phyloP scores from a whole-genome alignment of 2,888 invertebrate species.

The Marasmarcha lunaedactyla region DNA sequence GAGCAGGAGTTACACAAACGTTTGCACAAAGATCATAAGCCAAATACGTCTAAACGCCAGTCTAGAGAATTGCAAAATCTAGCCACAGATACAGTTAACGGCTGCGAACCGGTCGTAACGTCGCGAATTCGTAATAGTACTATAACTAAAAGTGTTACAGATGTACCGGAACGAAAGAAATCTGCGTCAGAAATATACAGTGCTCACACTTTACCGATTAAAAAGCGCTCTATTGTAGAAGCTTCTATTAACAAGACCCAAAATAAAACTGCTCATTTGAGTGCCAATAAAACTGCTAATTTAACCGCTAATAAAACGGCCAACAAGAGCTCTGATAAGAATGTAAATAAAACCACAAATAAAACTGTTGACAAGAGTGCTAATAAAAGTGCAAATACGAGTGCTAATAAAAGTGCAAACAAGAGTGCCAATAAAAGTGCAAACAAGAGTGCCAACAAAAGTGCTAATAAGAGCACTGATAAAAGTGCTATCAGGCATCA shows the following conservation, averaged over 20 bases:
- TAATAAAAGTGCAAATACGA: no score
- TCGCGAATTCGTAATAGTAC: conserved; percentile 24
- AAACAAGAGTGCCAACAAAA: conserved; percentile 2
- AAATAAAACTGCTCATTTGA: conserved; percentile 1
- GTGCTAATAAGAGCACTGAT: conserved; percentile 1
- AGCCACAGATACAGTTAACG: conserved; percentile 33
- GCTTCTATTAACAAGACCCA: conserved; percentile 4
- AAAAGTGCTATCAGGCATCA: no score
- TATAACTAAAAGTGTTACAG: conserved; percentile 4
- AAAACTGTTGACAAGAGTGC: conserved; percentile 2
- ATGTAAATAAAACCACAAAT: conserved; percentile 2
- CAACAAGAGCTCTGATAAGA: no score
- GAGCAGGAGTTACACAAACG: conserved; percentile 29
- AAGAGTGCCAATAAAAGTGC: no score
- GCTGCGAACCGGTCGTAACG: conserved; percentile 21
- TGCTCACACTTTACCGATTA: conserved; percentile 36
- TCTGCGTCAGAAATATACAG: conserved; percentile 29
- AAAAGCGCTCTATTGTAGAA: conserved; percentile 35
- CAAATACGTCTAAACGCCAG: background rate
- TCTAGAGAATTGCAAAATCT: conserved; percentile 30
- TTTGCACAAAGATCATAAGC: conserved; percentile 15
- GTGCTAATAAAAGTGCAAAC: conserved; percentile 43
- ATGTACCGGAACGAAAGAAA: conserved; percentile 13
- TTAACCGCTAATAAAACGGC: background rate
- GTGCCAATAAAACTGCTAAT: conserved; percentile 1